Conservation (phyloP, 1,140 invertebrate species). For the Eulimnadia texana region DNA sequence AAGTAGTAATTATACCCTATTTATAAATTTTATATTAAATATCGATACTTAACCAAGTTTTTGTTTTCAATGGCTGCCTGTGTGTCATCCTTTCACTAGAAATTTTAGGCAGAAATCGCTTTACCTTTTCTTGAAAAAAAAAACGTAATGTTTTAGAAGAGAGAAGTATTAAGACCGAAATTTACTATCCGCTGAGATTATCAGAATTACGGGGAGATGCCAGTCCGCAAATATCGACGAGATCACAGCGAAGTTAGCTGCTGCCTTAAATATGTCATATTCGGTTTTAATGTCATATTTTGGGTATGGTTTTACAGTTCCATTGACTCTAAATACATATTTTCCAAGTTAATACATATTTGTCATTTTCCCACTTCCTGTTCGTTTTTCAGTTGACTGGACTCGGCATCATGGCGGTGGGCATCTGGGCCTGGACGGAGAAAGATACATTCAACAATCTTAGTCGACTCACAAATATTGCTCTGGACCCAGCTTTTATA, state of each 20-base stretch:
- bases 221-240: conserved; percentile 49
- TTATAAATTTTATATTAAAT: no score
- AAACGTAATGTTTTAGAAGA: no score
- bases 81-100: no score
- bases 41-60: no score
- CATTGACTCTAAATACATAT: not conserved
- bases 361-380: no score
- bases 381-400: conserved; percentile 59
- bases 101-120: not conserved
- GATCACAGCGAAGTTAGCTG: conserved; percentile 89
- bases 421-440: conserved; percentile 92
- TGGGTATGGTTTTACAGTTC: conserved; percentile 62
- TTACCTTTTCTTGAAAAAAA: not conserved
- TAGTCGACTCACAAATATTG: conserved; percentile 68
- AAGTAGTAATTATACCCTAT: no score
- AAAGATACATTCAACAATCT: conserved; percentile 93
- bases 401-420: conserved; percentile 67
- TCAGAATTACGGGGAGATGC: not conserved
- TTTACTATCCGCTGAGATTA: not conserved
- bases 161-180: not conserved
- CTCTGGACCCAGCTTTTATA: conserved; percentile 88
- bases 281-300: conserved; percentile 92
- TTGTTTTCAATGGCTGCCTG: no score
- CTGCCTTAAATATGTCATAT: conserved; percentile 92
- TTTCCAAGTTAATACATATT: no score